Evolutionary conservation across 2,797 vertebrate species (phyloP).

Genomic region (Hapalemur alaotrensis): DNA sequence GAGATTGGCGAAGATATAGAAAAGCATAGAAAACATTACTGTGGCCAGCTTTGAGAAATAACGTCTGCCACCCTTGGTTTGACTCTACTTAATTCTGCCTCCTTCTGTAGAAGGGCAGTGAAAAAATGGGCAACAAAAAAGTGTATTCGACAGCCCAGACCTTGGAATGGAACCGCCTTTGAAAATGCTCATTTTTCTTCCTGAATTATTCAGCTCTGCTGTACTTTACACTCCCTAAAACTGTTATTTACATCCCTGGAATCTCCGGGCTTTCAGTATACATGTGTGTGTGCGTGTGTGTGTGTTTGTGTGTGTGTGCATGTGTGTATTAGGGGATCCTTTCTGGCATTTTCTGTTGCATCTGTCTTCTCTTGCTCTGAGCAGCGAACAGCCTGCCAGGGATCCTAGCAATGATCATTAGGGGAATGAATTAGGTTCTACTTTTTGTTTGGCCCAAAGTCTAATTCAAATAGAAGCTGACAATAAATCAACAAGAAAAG

Average conservation of each 20-base stretch:
- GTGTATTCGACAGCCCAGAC: not conserved
- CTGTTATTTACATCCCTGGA: not conserved
- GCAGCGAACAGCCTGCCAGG: not conserved
- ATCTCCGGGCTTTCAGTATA: not conserved
- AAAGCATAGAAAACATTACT: not conserved
- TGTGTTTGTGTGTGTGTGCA: too few species aligned
- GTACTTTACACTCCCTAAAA: not conserved
- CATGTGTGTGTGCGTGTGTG: fast-evolving
- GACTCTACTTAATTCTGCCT: not conserved
- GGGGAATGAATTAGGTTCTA: slow-evolving; percentile 17
- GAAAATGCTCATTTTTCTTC: not conserved
- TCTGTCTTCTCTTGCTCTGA: not conserved
- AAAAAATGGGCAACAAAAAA: not conserved
- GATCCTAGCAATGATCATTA: slow-evolving; percentile 18
- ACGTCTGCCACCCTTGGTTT: not conserved
- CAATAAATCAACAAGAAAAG: slow-evolving; percentile 66
- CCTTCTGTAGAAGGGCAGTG: not conserved
- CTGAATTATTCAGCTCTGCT: not conserved
- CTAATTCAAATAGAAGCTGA: slow-evolving; percentile 60
- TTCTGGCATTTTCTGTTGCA: not conserved
- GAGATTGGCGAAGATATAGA: not conserved
- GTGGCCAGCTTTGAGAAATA: not conserved
- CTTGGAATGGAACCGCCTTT: not conserved
- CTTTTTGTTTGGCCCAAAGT: slow-evolving; percentile 54
- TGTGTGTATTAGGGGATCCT: not conserved